These are phyloP conservation scores for Poliocrania exsul DNA, from an alignment of 2,797 vertebrate species.

Conservation along the genomic window DNA sequence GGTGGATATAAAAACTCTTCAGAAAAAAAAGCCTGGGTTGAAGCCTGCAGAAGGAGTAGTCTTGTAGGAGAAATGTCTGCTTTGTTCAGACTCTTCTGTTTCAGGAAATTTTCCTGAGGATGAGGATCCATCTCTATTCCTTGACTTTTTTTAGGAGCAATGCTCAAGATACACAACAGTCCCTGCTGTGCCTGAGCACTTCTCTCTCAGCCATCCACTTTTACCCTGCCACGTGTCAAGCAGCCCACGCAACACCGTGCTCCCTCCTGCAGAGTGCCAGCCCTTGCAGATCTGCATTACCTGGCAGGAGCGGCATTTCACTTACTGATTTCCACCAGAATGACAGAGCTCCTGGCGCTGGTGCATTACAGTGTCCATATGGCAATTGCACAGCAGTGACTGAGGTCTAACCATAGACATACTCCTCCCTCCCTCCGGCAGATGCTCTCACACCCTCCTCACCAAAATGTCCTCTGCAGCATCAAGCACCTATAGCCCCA, in stretches of 20 bases:
- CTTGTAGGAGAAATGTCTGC: background rate
- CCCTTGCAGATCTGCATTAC: background rate
- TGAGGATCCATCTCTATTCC: background rate
- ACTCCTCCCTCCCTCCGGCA: background rate
- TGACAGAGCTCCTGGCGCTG: background rate
- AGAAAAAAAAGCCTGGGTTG: background rate
- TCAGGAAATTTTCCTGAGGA: background rate
- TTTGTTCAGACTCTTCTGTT: background rate
- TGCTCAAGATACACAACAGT: background rate
- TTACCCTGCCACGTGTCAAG: background rate
- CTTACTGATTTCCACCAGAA: background rate
- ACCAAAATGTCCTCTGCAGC: background rate
- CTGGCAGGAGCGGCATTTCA: background rate
- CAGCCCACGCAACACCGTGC: accelerated
- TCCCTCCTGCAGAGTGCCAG: background rate
- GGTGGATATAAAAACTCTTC: background rate
- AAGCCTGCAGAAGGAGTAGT: background rate
- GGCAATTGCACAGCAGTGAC: background rate
- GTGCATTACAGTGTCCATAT: accelerated
- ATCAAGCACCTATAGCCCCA: background rate
- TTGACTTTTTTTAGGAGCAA: background rate
- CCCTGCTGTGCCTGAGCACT: background rate
- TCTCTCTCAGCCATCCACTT: background rate
- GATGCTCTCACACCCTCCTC: background rate
- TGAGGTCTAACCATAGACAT: background rate